Conservation (phyloP, 2,888 invertebrate genomes). For the Himalopsyche kuldschensis region DNA sequence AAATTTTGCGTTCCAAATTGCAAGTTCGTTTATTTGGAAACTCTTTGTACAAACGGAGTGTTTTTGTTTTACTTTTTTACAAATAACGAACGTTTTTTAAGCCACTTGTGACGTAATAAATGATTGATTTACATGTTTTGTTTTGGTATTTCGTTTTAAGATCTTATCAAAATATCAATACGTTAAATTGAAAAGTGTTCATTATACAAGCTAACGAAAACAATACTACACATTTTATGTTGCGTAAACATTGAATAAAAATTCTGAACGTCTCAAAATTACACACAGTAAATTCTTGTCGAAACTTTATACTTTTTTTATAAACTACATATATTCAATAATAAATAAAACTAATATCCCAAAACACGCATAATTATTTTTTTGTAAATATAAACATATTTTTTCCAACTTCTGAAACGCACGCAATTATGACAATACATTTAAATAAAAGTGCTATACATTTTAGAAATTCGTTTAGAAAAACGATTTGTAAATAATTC, state of each 20-base stretch:
- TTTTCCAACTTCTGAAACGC: neutral
- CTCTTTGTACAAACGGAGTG: neutral
- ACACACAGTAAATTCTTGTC: no score
- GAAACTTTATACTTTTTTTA: no score
- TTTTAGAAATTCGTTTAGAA: neutral
- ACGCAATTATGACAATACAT: neutral
- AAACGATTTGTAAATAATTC: neutral
- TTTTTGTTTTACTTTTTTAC: neutral
- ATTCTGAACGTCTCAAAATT: no score
- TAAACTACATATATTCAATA: no score
- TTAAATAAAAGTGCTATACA: neutral
- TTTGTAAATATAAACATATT: neutral
- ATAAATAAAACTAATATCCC: no score
- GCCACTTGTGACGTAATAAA: neutral
- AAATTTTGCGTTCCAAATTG: neutral
- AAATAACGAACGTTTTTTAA: neutral
- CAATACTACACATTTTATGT: neutral
- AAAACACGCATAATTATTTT: neutral
- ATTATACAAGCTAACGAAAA: neutral
- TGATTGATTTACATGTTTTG: neutral
- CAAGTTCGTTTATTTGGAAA: neutral
- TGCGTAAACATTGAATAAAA: no score
- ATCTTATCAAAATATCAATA: neutral
- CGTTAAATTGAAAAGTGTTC: neutral
- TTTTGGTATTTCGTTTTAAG: neutral